A percentile compares a stretch with the other conserved stretches of the same genome.
Conservation (phyloP, 2,797 vertebrate genomes). For the Notamacropus eugenii region DNA sequence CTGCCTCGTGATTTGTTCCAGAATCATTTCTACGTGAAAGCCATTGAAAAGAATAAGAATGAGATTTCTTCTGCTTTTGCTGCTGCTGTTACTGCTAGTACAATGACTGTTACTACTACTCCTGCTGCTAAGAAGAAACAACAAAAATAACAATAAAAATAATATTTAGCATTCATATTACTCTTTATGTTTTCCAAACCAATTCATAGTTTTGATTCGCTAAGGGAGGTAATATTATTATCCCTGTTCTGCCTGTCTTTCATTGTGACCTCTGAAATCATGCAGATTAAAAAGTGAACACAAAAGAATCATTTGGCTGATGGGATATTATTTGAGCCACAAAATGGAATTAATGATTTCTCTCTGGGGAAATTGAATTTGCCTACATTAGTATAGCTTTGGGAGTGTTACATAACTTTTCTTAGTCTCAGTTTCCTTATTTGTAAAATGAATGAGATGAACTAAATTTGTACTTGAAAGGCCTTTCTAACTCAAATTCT, state of each 20-base stretch:
- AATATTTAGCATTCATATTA: not conserved
- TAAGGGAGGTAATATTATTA: not conserved
- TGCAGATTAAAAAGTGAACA: not conserved
- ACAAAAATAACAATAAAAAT: not conserved
- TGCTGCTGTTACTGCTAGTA: not conserved
- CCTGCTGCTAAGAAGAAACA: not conserved
- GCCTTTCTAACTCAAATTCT: slow-evolving; percentile 6
- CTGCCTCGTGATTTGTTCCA: not conserved
- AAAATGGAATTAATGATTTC: not conserved
- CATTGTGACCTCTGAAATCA: not conserved
- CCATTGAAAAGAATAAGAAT: not conserved
- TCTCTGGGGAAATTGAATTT: not conserved
- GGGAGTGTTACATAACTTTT: not conserved
- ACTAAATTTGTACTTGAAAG: slow-evolving; percentile 14
- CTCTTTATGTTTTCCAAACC: not conserved
- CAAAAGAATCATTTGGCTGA: not conserved
- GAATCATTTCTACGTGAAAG: not conserved
- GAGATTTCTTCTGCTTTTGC: not conserved
- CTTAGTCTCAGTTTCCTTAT: not conserved
- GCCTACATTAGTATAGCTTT: not conserved
- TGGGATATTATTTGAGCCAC: not conserved
- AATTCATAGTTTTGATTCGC: not conserved
- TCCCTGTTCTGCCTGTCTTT: not conserved
- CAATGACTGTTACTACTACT: not conserved
- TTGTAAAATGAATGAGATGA: slow-evolving; percentile 12